Evolutionary conservation across 2,797 vertebrate genomes (phyloP).

Genomic region (Rhinichthys osculus): DNA sequence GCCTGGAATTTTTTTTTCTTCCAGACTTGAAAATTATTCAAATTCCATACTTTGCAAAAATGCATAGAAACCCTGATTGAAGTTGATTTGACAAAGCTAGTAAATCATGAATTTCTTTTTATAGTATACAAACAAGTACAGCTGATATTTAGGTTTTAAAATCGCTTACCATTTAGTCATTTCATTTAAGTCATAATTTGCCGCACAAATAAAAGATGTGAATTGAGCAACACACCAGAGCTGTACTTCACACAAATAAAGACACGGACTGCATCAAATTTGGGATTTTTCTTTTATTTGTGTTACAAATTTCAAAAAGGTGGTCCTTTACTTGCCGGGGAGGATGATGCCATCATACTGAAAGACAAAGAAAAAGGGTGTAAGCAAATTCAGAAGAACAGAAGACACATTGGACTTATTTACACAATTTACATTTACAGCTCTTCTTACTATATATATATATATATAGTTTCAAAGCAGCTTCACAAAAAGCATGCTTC

Average conservation of each 20-base stretch:
- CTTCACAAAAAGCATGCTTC: not conserved
- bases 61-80: not conserved
- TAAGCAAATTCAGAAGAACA: not conserved
- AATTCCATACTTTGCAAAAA: too few relatives aligned
- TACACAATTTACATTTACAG: not conserved
- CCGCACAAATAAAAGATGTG: not conserved
- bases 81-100: not conserved
- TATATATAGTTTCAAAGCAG: not conserved
- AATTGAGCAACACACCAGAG: too few relatives aligned
- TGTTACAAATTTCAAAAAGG: constrained; percentile 73
- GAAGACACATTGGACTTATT: not conserved
- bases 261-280: not conserved
- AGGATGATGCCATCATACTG: constrained; percentile 99
- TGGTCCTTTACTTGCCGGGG: constrained; percentile 92
- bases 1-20: too few relatives aligned
- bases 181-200: not conserved
- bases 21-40: too few relatives aligned
- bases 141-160: not conserved
- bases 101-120: not conserved
- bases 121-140: not conserved
- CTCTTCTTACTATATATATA: too few relatives aligned
- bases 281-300: constrained; percentile 75
- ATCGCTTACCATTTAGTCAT: too few relatives aligned
- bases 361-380: constrained; percentile 54
- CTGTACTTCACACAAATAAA: not conserved